These are phyloP conservation scores for Sinella curviseta DNA, from an alignment of 1,140 invertebrate genomes.

Conservation along the genomic window DNA sequence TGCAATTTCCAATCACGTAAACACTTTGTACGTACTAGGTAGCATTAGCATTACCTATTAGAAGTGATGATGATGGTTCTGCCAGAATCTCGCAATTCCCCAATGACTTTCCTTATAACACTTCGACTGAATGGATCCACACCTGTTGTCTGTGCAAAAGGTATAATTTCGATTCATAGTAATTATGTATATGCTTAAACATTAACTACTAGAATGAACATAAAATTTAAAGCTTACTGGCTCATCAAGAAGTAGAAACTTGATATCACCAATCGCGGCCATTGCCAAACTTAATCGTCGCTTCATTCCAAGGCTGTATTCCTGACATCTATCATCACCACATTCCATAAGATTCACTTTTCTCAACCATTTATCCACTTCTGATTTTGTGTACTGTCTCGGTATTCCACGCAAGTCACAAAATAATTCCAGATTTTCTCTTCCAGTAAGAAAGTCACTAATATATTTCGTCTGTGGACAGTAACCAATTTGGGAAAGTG, in stretches of 20 bases:
- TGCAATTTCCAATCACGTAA: no score
- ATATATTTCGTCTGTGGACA: constrained; percentile 60
- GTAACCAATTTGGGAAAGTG: constrained; percentile 55
- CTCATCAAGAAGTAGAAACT: constrained; percentile 70
- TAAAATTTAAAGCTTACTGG: constrained; percentile 26
- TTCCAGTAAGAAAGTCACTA: constrained; percentile 56
- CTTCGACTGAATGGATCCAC: constrained; percentile 58
- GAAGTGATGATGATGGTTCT: constrained; percentile 50
- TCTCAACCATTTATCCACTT: constrained; percentile 45
- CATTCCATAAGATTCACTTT: constrained; percentile 48
- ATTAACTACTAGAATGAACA: background rate
- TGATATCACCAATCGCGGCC: constrained; percentile 68
- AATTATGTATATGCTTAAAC: constrained; percentile 20
- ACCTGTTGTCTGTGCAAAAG: constrained; percentile 45
- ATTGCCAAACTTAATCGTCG: constrained; percentile 82
- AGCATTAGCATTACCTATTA: constrained; percentile 53
- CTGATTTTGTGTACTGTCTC: constrained; percentile 48
- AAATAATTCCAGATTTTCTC: constrained; percentile 57
- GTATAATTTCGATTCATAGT: background rate
- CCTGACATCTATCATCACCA: constrained; percentile 37
- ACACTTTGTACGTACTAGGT: background rate
- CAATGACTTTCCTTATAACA: constrained; percentile 55
- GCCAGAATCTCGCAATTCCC: constrained; percentile 36
- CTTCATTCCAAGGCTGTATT: constrained; percentile 75
- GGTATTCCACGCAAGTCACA: constrained; percentile 58